Conservation (phyloP, 2,113 vertebrate genomes). For the Peromyscus californicus region DNA sequence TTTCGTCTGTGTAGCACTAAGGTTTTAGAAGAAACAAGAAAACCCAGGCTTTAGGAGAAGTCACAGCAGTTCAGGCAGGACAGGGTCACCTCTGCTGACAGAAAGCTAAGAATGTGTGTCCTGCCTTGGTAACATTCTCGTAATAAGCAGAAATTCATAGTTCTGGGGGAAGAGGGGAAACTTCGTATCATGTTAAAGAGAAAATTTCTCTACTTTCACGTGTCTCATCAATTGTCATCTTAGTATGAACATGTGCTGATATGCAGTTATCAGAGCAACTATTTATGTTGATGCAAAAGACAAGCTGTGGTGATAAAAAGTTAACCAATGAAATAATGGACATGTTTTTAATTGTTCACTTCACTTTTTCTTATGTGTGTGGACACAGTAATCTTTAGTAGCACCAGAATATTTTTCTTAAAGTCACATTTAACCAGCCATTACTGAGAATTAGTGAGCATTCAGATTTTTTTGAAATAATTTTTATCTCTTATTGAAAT, state of each 20-base stretch:
- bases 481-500: conserved; percentile 29
- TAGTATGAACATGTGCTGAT: neutral
- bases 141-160: neutral
- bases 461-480: conserved; percentile 34
- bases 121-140: neutral
- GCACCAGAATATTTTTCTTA: neutral
- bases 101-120: neutral
- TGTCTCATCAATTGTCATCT: conserved; percentile 33
- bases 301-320: neutral
- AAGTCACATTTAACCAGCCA: neutral
- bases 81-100: neutral
- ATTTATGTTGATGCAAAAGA: neutral
- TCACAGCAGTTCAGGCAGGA: neutral
- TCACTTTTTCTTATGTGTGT: neutral
- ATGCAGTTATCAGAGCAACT: neutral
- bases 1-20: neutral
- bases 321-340: neutral
- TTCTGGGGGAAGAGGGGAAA: conserved; percentile 18
- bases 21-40: neutral
- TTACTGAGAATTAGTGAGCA: conserved; percentile 33
- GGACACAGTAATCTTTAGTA: neutral
- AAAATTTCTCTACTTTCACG: neutral
- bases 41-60: neutral
- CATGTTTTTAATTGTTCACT: neutral
- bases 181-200: conserved; percentile 19